phyloP scores from a whole-genome alignment of 2,888 invertebrate genomes.

The Tinea pellionella region DNA sequence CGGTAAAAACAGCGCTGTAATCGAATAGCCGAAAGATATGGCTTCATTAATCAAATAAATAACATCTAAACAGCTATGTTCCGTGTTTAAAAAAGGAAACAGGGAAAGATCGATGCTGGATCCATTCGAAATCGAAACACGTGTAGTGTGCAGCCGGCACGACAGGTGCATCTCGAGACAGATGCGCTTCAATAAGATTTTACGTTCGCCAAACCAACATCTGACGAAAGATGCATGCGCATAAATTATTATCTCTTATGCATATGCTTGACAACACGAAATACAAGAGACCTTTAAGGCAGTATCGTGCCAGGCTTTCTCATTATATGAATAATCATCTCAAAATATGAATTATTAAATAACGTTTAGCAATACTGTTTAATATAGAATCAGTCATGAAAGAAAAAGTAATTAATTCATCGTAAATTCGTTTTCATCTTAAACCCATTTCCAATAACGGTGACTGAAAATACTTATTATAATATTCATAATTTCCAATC shows the following conservation, averaged over 20 bases:
- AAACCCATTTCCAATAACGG: too few species aligned
- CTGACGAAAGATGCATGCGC: constrained; percentile 14
- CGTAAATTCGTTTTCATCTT: too few species aligned
- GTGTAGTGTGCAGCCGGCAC: constrained; percentile 37
- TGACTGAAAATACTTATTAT: too few species aligned
- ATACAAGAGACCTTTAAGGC: constrained; percentile 16
- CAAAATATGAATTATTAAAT: background rate
- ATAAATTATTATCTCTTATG: constrained; percentile 15
- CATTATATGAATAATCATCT: background rate
- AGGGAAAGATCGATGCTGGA: constrained; percentile 31
- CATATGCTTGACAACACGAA: constrained; percentile 14
- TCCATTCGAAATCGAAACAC: constrained; percentile 26
- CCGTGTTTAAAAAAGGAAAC: constrained; percentile 25
- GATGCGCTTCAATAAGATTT: constrained; percentile 32
- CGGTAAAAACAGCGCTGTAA: constrained; percentile 19
- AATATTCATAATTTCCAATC: too few species aligned
- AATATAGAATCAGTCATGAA: background rate
- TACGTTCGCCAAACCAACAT: constrained; percentile 15
- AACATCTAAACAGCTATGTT: background rate
- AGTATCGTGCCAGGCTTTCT: background rate
- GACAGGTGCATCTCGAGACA: constrained; percentile 23
- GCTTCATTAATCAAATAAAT: constrained; percentile 20
- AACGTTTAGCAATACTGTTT: too few species aligned
- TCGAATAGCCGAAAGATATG: constrained; percentile 21
- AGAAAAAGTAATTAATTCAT: background rate